phyloP scores from a whole-genome alignment of 2,797 vertebrate species.

The Phalanger gymnotis region DNA sequence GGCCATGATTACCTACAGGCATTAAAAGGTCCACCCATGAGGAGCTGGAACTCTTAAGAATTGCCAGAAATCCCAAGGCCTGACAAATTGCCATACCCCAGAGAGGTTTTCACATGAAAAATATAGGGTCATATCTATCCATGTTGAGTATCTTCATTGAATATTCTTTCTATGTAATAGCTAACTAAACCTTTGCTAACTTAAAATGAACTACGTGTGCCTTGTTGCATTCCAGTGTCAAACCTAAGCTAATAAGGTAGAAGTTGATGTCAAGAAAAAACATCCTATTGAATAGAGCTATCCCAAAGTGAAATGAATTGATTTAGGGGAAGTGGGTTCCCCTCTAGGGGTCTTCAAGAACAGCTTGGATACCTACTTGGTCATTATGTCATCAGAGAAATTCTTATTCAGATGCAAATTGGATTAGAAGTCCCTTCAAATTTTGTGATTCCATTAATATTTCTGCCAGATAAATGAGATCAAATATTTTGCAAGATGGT shows the following conservation, averaged over 20 bases:
- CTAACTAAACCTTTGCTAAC: background rate
- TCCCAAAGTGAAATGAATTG: background rate
- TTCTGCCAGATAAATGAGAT: background rate
- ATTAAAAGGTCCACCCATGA: background rate
- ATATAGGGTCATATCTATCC: background rate
- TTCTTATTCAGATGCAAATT: background rate
- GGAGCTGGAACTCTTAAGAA: background rate
- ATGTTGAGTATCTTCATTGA: background rate
- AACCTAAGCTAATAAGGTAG: background rate
- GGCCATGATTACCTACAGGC: background rate
- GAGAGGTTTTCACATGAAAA: background rate
- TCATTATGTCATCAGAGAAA: background rate
- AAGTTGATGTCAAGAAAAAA: background rate
- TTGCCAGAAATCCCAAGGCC: background rate
- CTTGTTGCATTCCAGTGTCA: background rate
- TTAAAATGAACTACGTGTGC: background rate
- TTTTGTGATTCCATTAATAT: background rate
- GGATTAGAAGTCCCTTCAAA: background rate
- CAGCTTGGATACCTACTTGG: background rate
- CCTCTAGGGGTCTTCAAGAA: background rate
- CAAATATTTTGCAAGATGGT: background rate
- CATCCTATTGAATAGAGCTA: background rate
- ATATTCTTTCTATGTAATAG: background rate
- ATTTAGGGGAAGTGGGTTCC: background rate
- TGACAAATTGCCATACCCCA: background rate